phyloP scores from a whole-genome alignment of 2,797 vertebrate genomes.

The Pogonophryne albipinna region DNA sequence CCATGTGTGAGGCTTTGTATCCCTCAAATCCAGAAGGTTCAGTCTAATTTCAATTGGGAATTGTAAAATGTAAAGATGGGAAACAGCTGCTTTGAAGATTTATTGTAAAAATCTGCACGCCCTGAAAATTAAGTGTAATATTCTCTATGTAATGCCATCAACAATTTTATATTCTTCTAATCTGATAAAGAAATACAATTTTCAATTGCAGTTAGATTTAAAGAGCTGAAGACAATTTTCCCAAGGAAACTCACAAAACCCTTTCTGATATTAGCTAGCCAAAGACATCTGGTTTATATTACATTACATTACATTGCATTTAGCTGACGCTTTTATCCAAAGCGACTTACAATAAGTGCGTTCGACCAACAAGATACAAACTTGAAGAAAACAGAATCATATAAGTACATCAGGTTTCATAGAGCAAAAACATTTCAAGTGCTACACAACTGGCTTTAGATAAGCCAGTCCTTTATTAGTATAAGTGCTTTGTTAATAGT shows the following conservation, averaged over 20 bases:
- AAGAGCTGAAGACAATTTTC: constrained; percentile 14
- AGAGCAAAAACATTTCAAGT: no score
- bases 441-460: no score
- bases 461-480: no score
- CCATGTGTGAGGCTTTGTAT: neutral
- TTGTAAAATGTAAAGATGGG: neutral
- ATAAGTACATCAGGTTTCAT: no score
- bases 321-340: no score
- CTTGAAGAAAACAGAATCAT: no score
- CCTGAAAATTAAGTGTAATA: neutral
- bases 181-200: constrained; percentile 18
- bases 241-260: constrained; percentile 4
- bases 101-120: neutral
- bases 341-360: no score
- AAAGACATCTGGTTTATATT: constrained; percentile 28
- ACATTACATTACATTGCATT: no score
- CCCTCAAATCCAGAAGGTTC: neutral
- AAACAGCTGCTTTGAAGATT: neutral
- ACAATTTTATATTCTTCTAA: neutral
- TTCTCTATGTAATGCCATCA: neutral
- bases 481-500: no score
- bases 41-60: neutral
- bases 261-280: constrained; percentile 27
- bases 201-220: constrained; percentile 2
- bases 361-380: no score